These are phyloP conservation scores for Plusia festucae DNA, from an alignment of 2,888 invertebrate genomes.

Conservation along the genomic window DNA sequence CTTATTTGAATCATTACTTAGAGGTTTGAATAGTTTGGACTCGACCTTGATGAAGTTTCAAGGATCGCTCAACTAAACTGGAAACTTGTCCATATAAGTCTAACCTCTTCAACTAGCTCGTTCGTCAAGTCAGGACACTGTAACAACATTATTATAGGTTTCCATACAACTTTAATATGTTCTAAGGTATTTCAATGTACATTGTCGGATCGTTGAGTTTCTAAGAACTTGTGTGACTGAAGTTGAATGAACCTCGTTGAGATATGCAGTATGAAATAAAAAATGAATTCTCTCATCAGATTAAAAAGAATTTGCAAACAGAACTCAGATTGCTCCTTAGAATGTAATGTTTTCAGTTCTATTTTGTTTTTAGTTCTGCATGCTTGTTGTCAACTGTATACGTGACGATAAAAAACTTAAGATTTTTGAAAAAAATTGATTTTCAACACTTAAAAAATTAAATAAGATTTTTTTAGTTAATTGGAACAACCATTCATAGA, in stretches of 20 bases:
- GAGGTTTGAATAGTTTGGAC: no score
- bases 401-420: background rate
- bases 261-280: conserved; percentile 40
- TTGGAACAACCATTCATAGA: no score
- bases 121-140: background rate
- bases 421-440: no score
- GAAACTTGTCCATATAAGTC: no score
- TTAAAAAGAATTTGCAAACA: conserved; percentile 10
- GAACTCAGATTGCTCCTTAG: conserved; percentile 7
- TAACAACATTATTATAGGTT: background rate
- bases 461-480: no score
- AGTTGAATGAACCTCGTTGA: conserved; percentile 9
- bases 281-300: conserved; percentile 13
- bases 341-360: background rate
- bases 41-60: no score
- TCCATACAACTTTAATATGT: background rate
- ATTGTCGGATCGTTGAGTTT: conserved; percentile 12
- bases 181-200: conserved; percentile 12
- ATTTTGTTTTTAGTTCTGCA: background rate
- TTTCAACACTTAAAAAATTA: background rate
- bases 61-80: no score
- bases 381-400: background rate
- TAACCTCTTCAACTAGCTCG: background rate
- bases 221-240: conserved; percentile 26
- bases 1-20: no score